Conservation (phyloP, 2,797 vertebrate species). For the Sebastes oblongus region DNA sequence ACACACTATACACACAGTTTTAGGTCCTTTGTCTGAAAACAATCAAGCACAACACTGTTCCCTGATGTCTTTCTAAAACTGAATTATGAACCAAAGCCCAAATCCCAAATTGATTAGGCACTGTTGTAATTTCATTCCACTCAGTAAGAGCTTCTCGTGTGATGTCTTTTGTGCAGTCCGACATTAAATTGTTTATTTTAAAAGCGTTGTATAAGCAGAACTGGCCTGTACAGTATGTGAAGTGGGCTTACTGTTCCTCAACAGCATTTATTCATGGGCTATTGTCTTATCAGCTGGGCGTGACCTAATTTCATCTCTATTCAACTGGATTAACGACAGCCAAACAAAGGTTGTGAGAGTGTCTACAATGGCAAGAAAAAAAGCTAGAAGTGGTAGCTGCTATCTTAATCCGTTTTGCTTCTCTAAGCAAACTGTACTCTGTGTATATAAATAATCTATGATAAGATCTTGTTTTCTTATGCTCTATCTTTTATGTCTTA, state of each 20-base stretch:
- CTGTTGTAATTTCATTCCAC: not conserved
- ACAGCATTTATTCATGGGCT: slow-evolving; percentile 6
- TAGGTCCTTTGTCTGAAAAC: not conserved
- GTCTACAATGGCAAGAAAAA: not conserved
- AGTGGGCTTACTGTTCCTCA: not conserved
- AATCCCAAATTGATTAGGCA: not conserved
- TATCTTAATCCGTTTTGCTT: not conserved
- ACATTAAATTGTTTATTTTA: not conserved
- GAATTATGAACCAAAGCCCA: not conserved
- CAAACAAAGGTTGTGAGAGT: slow-evolving; percentile 20
- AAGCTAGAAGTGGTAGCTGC: not conserved
- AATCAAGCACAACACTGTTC: not conserved
- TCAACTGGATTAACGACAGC: slow-evolving; percentile 39
- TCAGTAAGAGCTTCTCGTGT: not conserved
- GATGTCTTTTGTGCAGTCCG: not conserved
- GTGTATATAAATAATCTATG: not conserved
- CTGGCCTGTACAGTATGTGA: not conserved
- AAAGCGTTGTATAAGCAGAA: not conserved
- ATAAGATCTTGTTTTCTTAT: not conserved
- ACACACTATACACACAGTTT: not conserved
- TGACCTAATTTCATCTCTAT: slow-evolving; percentile 40
- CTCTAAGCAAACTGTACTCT: slow-evolving; percentile 4
- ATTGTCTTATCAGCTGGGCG: slow-evolving; percentile 28
- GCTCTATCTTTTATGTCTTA: not conserved
- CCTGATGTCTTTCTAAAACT: not conserved